These are phyloP conservation scores for Channa striata DNA, from an alignment of 2,797 vertebrate genomes.

Conservation along the genomic window DNA sequence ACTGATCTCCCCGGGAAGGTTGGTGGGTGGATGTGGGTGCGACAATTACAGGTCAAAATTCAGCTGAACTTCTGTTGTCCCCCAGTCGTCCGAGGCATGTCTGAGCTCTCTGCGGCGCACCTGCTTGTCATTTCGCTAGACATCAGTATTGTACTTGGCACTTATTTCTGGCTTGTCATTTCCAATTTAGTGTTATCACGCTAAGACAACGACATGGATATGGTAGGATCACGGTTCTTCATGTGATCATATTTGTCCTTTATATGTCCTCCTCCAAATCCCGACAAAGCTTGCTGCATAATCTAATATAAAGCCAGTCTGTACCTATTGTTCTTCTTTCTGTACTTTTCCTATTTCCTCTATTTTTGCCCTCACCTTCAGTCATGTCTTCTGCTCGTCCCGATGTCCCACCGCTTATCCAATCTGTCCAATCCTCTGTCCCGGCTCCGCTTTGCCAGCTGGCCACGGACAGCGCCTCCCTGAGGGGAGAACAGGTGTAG, in stretches of 20 bases:
- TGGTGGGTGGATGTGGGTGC: not conserved
- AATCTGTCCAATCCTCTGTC: slow-evolving; percentile 80
- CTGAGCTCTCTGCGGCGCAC: not conserved
- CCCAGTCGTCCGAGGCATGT: not conserved
- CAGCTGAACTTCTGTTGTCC: too few species aligned
- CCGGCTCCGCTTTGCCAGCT: slow-evolving; percentile 73
- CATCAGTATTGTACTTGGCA: not conserved
- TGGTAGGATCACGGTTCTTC: not conserved
- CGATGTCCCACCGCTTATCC: slow-evolving; percentile 74
- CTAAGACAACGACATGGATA: not conserved
- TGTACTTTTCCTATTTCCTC: slow-evolving; percentile 65
- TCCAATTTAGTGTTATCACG: not conserved
- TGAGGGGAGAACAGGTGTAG: slow-evolving; percentile 81
- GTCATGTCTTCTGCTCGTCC: slow-evolving; percentile 66
- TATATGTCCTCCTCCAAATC: slow-evolving; percentile 12
- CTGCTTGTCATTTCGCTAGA: not conserved
- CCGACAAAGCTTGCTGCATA: slow-evolving; percentile 7
- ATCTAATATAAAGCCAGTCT: slow-evolving; percentile 6
- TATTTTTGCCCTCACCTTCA: slow-evolving; percentile 77
- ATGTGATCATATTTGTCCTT: slow-evolving; percentile 20
- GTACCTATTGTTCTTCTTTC: slow-evolving; percentile 35
- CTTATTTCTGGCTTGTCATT: not conserved
- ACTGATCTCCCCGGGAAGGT: not conserved
- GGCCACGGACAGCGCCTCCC: slow-evolving; percentile 76
- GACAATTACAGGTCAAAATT: slow-evolving; percentile 10